Base-by-base conservation (phyloP, 2,888 invertebrate genomes). In the Conchocele bisecta region DNA sequence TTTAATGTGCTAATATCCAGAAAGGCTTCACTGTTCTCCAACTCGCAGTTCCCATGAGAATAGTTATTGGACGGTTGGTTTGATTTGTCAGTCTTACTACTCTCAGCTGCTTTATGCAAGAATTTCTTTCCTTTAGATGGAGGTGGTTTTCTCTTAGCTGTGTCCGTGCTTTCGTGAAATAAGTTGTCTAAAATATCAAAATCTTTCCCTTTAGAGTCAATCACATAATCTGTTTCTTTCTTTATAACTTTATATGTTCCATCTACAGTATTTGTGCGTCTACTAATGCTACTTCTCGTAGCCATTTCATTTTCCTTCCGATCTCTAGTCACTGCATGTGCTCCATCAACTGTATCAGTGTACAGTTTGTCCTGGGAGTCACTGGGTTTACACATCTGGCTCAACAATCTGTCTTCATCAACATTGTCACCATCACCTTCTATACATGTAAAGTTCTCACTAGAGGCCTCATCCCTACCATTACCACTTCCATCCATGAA, bases 1-100 rank as follows among this genome's bases (percentile, higher is more conserved):
- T 79, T 76, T 0, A 85, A 68, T 20, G 86, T 85, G 53, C 81
- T 83, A 17, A 60, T 66, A 39, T 81, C 71, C 15, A 79, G 42
- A 29, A 81, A 35, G 15, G 68, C 68, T 20, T 66, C 57, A 42
- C 42, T 58, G 7, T 77, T n/a, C n/a, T n/a, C n/a, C n/a, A n/a
- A n/a, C n/a, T n/a, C n/a, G n/a, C n/a, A n/a, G n/a, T n/a, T n/a
- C n/a, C n/a, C n/a, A n/a, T n/a, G n/a, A n/a, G n/a, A n/a, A n/a
- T n/a, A n/a, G n/a, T n/a, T n/a, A n/a, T n/a, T n/a, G n/a, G n/a
- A n/a, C n/a, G n/a, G n/a, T n/a, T n/a, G n/a, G n/a, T n/a, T n/a
- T n/a, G n/a, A n/a, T n/a, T n/a, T n/a, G n/a, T n/a, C n/a, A n/a
- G n/a, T n/a, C n/a, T n/a, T n/a, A n/a, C n/a, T n/a, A n/a, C n/a